Base-by-base conservation (phyloP, 1,140 invertebrate genomes). In the Wiebesia pumilae region DNA sequence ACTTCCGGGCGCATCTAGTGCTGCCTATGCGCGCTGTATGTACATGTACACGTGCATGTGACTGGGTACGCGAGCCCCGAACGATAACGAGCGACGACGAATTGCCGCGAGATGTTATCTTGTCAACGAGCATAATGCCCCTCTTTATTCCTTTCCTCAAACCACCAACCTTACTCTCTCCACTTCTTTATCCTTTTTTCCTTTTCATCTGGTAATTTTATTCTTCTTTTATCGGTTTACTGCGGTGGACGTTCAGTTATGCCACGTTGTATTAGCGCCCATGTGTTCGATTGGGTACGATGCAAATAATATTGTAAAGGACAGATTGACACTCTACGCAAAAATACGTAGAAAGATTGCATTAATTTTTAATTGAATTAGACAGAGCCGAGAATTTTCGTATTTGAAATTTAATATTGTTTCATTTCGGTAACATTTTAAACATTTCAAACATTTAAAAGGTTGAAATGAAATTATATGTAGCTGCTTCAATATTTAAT, bases 81-180 rank as follows among this genome's bases (percentile, higher is more conserved):
- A 71, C 62, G 77, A 85, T 85, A 85, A 85, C n/a, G 58, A 38
- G 43, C 35, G 40, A 35, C 84, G 84, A 85, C 77, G 54, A 54
- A 85, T 65, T 80, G 35, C 58, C 24, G 35, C 10, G 33, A 77
- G 43, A 77, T 77, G n/a, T n/a, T 75, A 69, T 58, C 38, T 78
- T 40, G 83, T 67, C 73, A 24, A 38, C 58, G n/a, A 16, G 54
- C 43, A 77, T 54, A 80, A 80, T 62, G 51, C 24, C 14, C 33
- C 27, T 71, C 81, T 83, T 77, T 83, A 71, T 83, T 83, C 35
- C 6, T 6, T 35, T 47, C 43, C 14, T 47, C 0, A 3, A 12
- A 21, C 3, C 40, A 0, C 9, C 43, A 54, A 16, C 43, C 24
- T 24, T 67, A 14, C 19, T n/a, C 54, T 14, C 33, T 24, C 47